Base-by-base conservation (phyloP, 2,113 vertebrate genomes). In the Microtus ochrogaster region DNA sequence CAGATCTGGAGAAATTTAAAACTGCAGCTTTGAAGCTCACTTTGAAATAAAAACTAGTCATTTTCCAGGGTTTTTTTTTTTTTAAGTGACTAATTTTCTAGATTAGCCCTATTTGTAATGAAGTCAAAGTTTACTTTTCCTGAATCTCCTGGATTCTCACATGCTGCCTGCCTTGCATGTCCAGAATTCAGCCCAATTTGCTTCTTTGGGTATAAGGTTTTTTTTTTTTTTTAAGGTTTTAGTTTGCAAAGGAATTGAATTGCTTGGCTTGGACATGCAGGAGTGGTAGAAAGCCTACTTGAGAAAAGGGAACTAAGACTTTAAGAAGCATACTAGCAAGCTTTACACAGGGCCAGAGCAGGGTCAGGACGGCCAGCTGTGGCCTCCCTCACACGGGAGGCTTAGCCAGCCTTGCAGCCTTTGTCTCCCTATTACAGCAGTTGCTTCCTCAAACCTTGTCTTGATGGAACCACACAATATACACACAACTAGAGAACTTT, bases 1-100 rank as follows among this genome's bases (percentile, higher is more conserved):
- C 0, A 52, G 76, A 58, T 13, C 8, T 79, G 81, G 44, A 66
- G 49, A 96, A 97, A 97, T 95, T 39, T 49, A 55, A 97, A 97
- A n/a, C 0, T 17, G 70, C 96, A 92, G 66, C 81, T 97, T 97
- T 95, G 96, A 97, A 98, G 95, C 72, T 92, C 7, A 91, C 85
- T 28, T 96, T 95, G 96, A 89, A 97, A 93, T 95, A 68, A 81
- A 97, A 97, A 77, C 52, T 96, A 96, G 87, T 70, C 68, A 92
- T 96, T 55, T 97, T 94, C 97, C 96, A 97, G 83, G 21, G 22
- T 44, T 76, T 82, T 24, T 86, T 24, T 86, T 24, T 86, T 58
- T 72, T 74, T 90, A 98, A 83, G 10, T 74, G 47, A 55, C 58
- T 96, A 89, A 89, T 97, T 98, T 97, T 98, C 83, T 79, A 97